These are phyloP conservation scores for Drosophila punjabiensis DNA, from an alignment of 1,140 invertebrate species.

Conservation along the genomic window DNA sequence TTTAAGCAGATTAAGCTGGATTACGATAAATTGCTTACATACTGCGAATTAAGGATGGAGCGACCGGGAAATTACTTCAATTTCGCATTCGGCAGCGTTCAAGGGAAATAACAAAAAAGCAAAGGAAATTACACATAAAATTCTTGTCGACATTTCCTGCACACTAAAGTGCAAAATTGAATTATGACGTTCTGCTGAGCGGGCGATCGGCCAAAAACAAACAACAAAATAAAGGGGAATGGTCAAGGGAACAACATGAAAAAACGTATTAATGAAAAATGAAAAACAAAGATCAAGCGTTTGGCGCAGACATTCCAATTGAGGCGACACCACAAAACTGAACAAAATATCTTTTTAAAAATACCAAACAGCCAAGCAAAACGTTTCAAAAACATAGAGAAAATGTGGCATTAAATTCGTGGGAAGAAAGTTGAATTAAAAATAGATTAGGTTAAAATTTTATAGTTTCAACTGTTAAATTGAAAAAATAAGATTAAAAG, in stretches of 20 bases:
- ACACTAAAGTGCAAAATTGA: constrained; percentile 59
- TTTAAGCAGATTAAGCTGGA: constrained; percentile 72
- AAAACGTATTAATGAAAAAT: constrained; percentile 12
- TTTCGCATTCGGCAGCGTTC: constrained; percentile 58
- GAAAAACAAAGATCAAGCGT: constrained; percentile 21
- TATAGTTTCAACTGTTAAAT: background rate
- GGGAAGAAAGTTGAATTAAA: constrained; percentile 4
- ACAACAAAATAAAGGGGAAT: constrained; percentile 21
- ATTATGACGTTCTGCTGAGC: constrained; percentile 63
- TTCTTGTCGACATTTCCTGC: constrained; percentile 51
- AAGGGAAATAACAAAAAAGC: constrained; percentile 7
- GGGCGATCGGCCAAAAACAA: constrained; percentile 62
- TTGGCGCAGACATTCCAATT: constrained; percentile 38
- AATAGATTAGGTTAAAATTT: constrained; percentile 1
- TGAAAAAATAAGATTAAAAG: background rate
- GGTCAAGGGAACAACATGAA: constrained; percentile 16
- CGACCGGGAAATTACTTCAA: constrained; percentile 55
- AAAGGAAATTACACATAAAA: constrained; percentile 33
- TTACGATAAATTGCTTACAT: constrained; percentile 68
- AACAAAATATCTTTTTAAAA: constrained; percentile 31
- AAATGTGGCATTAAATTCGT: background rate
- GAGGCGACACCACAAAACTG: constrained; percentile 28
- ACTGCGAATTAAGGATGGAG: constrained; percentile 18
- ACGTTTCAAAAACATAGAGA: background rate
- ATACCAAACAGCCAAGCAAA: constrained; percentile 1